phyloP scores from a whole-genome alignment of 1,140 invertebrate genomes.

The Venturia canescens region DNA sequence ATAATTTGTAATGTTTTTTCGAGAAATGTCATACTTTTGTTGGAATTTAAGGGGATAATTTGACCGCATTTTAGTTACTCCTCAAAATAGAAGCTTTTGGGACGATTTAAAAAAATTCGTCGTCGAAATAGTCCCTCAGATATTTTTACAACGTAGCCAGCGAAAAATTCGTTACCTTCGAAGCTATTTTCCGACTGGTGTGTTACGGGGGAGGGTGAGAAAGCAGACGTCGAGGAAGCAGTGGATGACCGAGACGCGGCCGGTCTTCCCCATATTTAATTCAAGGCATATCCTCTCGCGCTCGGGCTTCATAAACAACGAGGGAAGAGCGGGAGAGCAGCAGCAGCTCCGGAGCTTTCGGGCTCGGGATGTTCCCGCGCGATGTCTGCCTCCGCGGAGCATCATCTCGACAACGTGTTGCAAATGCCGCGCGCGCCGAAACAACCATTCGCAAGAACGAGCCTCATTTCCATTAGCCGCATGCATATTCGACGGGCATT shows the following conservation, averaged over 20 bases:
- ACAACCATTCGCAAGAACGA: background rate
- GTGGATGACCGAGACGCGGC: background rate
- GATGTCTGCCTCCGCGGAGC: background rate
- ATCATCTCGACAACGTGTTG: background rate
- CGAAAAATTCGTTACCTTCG: no score
- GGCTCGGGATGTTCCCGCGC: background rate
- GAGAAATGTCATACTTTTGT: no score
- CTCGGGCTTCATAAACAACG: background rate
- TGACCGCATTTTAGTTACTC: no score
- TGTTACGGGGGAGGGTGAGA: background rate
- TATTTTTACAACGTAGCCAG: no score
- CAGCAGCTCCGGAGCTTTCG: background rate
- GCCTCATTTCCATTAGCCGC: constrained; percentile 53
- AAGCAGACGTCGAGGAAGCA: background rate
- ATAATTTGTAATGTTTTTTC: no score
- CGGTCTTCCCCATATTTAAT: background rate
- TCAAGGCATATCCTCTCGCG: constrained; percentile 5
- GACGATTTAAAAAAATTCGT: no score
- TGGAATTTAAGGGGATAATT: no score
- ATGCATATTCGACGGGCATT: constrained; percentile 18
- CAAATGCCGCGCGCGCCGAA: background rate
- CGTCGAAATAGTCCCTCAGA: no score
- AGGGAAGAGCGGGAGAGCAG: background rate
- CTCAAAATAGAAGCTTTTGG: no score
- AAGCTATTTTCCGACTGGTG: no score